Percentiles rank a stretch among this genome's conserved stretches.
These are phyloP conservation scores for Chrysina gloriosa DNA, from an alignment of 2,888 invertebrate species.

Conservation along the genomic window DNA sequence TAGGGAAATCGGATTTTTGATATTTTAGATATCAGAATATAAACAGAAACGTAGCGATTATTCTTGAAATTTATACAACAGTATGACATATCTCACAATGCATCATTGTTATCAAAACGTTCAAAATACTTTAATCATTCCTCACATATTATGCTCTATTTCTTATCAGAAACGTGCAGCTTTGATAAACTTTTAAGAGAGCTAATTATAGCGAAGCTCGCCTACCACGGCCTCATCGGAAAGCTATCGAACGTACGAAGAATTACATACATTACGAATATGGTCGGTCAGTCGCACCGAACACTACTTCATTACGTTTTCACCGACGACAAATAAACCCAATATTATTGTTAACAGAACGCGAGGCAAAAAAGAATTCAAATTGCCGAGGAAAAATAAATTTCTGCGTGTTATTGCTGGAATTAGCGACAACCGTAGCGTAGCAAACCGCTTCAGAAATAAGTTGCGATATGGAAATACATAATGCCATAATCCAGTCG, in stretches of 20 bases:
- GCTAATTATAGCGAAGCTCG: neutral
- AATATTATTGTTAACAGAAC: neutral
- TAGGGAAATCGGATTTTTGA: no score
- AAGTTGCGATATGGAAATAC: neutral
- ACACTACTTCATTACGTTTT: neutral
- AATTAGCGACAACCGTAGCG: neutral
- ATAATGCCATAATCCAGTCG: conserved; percentile 5
- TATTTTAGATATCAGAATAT: no score
- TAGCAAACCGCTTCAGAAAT: neutral
- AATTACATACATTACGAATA: conserved; percentile 2
- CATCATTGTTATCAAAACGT: neutral
- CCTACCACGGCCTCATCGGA: neutral
- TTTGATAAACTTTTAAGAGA: neutral
- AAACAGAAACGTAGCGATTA: neutral
- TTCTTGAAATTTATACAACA: no score
- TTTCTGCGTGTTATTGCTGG: neutral
- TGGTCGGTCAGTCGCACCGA: neutral
- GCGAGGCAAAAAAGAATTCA: neutral
- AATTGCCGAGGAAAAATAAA: conserved; percentile 1
- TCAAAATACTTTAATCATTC: neutral
- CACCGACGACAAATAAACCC: neutral
- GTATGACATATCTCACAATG: no score
- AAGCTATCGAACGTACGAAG: neutral
- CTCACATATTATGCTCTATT: conserved; percentile 23
- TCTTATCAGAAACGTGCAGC: conserved; percentile 3